Evolutionary conservation across 2,888 invertebrate genomes (phyloP).

Genomic region (Hybos culiciformis): DNA sequence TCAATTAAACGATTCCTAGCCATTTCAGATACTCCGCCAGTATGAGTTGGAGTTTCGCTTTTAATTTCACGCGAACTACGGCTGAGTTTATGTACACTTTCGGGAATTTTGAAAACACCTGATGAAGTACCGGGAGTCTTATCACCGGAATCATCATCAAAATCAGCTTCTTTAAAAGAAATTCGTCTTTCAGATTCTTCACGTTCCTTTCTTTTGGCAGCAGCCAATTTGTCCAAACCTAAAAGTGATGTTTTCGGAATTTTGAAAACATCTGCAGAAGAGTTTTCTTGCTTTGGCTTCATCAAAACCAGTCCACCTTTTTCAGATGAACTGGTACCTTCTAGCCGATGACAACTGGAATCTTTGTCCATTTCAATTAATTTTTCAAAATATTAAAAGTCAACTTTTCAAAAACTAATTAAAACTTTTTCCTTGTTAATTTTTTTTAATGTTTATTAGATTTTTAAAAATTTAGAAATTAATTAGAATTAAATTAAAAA

Average conservation of each 20-base stretch:
- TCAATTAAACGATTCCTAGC: conserved; percentile 53
- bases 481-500: too few relatives aligned
- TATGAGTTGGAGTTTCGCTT: conserved; percentile 87
- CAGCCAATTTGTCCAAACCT: conserved; percentile 75
- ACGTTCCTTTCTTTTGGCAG: conserved; percentile 49
- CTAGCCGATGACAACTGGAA: conserved; percentile 49
- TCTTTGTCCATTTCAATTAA: conserved; percentile 24
- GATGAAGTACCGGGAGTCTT: conserved; percentile 15
- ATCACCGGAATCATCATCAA: conserved; percentile 32
- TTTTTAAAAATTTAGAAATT: too few relatives aligned
- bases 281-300: conserved; percentile 39
- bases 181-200: conserved; percentile 49
- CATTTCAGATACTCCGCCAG: conserved; percentile 71
- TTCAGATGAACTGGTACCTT: conserved; percentile 46
- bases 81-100: conserved; percentile 28
- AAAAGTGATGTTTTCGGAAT: conserved; percentile 62
- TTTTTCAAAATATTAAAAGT: too few relatives aligned
- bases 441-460: conserved; percentile 2
- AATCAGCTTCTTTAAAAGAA: conserved; percentile 45
- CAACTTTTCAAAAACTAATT: too few relatives aligned
- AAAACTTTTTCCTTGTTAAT: not conserved
- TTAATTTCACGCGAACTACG: conserved; percentile 63
- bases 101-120: conserved; percentile 28
- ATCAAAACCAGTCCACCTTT: conserved; percentile 59
- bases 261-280: conserved; percentile 45